Percentiles rank a stretch among this genome's conserved stretches.
phyloP scores from a whole-genome alignment of 2,888 invertebrate genomes.

The Drosophila quinaria region DNA sequence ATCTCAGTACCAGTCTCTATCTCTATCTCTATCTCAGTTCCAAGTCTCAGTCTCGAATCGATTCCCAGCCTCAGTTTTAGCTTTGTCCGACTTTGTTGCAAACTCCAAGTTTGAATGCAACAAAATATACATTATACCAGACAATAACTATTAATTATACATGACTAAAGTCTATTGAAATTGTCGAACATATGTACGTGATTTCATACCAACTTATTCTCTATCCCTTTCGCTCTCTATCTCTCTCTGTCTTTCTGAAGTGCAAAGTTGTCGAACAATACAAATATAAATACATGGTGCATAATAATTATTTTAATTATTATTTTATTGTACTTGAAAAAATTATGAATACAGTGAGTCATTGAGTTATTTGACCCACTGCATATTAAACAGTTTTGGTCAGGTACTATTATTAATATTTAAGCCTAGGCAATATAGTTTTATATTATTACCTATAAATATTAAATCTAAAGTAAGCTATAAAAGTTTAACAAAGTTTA shows the following conservation, averaged over 20 bases:
- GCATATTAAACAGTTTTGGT: no score
- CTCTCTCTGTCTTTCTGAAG: slow-evolving; percentile 16
- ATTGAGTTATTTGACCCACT: no score
- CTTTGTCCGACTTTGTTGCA: slow-evolving; percentile 44
- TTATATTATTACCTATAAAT: no score
- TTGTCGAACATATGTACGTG: slow-evolving; percentile 48
- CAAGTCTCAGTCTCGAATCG: background rate
- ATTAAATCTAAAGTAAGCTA: no score
- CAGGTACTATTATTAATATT: no score
- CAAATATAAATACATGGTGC: slow-evolving; percentile 21
- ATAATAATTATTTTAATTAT: slow-evolving; percentile 4
- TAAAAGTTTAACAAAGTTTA: no score
- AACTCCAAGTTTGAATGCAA: slow-evolving; percentile 69
- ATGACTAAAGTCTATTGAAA: slow-evolving; percentile 36
- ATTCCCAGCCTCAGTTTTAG: slow-evolving; percentile 5
- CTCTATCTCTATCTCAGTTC: background rate
- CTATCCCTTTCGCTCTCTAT: background rate
- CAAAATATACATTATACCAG: slow-evolving; percentile 43
- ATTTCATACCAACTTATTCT: slow-evolving; percentile 51
- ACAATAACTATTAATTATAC: slow-evolving; percentile 53
- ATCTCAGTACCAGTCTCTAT: background rate
- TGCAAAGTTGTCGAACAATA: slow-evolving; percentile 41
- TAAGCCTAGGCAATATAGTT: no score
- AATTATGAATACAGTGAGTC: background rate
- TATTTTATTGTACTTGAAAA: slow-evolving; percentile 11